phyloP scores from a whole-genome alignment of 2,113 vertebrate genomes.

The Abramis brama region DNA sequence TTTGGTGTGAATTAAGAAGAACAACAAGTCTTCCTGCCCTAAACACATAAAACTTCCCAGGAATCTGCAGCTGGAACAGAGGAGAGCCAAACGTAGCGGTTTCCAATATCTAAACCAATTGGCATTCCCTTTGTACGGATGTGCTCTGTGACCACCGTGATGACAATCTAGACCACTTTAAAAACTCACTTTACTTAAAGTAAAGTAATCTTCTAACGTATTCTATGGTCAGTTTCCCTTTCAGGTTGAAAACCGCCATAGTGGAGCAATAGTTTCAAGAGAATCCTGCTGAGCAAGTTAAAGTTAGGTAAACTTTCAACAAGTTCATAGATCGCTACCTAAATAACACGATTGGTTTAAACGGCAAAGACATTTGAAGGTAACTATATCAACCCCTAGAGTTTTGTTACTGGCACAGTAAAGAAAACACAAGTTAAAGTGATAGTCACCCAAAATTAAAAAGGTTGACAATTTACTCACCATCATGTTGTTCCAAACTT shows the following conservation, averaged over 20 bases:
- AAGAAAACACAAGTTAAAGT: too few relatives aligned
- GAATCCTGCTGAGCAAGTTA: background rate
- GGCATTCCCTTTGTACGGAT: constrained; percentile 4
- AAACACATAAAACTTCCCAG: constrained; percentile 65
- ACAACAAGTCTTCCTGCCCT: constrained; percentile 66
- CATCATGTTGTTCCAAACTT: background rate
- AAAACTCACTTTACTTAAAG: constrained; percentile 55
- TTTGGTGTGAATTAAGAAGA: constrained; percentile 70
- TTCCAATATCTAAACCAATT: background rate
- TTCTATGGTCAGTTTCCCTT: background rate
- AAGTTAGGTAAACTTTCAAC: background rate
- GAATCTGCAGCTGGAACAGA: constrained; percentile 48
- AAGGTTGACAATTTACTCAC: background rate
- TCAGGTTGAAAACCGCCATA: background rate
- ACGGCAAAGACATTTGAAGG: background rate
- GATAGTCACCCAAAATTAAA: background rate
- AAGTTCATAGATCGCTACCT: background rate
- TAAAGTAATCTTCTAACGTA: background rate
- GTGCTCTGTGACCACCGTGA: constrained; percentile 3
- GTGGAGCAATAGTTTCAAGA: background rate
- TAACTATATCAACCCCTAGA: background rate
- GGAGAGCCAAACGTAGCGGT: constrained; percentile 11
- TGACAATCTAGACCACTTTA: background rate
- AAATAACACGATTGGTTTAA: background rate
- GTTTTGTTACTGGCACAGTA: background rate